Evolutionary conservation across 2,113 vertebrate genomes (phyloP), one percentile per base, ranked within the genome.

Genomic region (Petroica traversi): DNA sequence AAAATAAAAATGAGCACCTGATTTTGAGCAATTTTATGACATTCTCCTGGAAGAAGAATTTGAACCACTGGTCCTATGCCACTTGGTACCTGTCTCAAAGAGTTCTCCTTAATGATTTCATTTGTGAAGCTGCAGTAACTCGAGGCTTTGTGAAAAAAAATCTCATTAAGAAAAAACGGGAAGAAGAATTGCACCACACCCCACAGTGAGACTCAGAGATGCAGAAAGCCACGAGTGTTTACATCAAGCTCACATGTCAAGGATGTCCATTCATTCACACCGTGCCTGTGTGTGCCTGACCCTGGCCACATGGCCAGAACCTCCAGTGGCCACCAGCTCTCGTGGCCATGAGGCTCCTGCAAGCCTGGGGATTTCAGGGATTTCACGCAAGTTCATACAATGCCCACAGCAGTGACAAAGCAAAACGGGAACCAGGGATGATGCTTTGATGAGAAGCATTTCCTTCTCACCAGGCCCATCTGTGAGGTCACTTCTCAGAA

Each of bases 261-360:
- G 62, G 57, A 20, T 34, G 48, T 19, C 36, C 41, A 19, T 14
- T 58, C 58, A 12, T 6, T 51, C 48, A 11, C 5, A 6, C 29
- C 2, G 1, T 6, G 2, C 43, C 77, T 3, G 7, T 3, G 25
- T 1, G 51, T 3, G 68, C 51, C 88, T 25, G 25, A 20, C 11
- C 85, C 72, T 1, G 0, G 80, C 67, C 8, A 71, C 6, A 3
- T 3, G 26, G 81, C 36, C 1, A 0, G 26, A 5, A 23, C 57
- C 54, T 23, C 10, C 0, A 1, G 28, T 57, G 79, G 41, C 64
- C 31, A 34, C 46, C 81, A 81, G 71, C 13, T 28, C 84, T 43
- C 3, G 0, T 1, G 33, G 69, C 36, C 85, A 79, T 6, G 2
- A 3, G 14, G 77, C 25, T 85, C 58, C 79, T 34, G 26, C 41